Evolutionary conservation across 1,140 invertebrate genomes (phyloP).

Genomic region (Cydia pomonella): DNA sequence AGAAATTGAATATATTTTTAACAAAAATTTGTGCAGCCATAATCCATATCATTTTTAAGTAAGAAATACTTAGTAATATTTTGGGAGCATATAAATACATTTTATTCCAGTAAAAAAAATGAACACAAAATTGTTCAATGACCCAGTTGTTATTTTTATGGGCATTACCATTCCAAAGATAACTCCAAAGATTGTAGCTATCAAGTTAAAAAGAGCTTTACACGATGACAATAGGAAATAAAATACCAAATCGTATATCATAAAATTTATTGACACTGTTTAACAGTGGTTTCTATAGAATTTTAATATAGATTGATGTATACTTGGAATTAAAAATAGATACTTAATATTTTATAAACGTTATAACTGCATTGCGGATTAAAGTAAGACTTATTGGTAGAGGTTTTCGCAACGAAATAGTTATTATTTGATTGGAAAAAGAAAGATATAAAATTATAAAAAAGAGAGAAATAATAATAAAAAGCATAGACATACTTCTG

Average conservation of each 20-base stretch:
- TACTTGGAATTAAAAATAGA: constrained; percentile 2
- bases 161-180: constrained; percentile 57
- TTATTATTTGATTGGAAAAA: neutral
- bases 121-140: no score
- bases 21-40: no score
- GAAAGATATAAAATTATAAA: neutral
- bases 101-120: no score
- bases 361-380: neutral
- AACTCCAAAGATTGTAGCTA: constrained; percentile 51
- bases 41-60: no score
- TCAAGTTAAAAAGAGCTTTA: constrained; percentile 61
- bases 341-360: neutral
- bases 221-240: constrained; percentile 66
- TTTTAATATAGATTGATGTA: constrained; percentile 36
- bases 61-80: no score
- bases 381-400: neutral
- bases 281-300: constrained; percentile 45
- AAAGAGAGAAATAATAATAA: constrained; percentile 9
- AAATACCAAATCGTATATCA: constrained; percentile 43
- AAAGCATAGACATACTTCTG: neutral
- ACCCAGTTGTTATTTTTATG: neutral
- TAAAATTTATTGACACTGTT: constrained; percentile 45
- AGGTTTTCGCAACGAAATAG: neutral
- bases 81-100: no score
- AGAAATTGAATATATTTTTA: no score